Evolutionary conservation across 1,140 invertebrate species (phyloP), one percentile per base, ranked within the genome.

Genomic region (Drosophila ogumai): DNA sequence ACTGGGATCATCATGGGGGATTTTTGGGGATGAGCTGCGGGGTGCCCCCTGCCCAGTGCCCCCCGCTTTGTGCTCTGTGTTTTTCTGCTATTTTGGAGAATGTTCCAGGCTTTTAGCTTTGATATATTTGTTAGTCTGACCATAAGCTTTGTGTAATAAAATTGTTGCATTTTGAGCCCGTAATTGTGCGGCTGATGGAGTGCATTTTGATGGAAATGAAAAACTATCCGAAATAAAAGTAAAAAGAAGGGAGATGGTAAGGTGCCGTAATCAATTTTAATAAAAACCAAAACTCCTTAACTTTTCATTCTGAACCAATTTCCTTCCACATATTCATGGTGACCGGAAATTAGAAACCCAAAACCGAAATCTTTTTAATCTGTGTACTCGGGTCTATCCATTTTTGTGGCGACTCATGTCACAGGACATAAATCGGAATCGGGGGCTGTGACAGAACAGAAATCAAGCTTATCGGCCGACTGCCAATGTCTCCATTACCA

Each of bases 41-140:
- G 34, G 8, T 47, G 61, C 32, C 71, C 52, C 28, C 65, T 47
- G 61, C 32, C 71, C 52, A 22, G 60, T 46, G 46, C 19, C 54
- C 25, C 44, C 58, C 15, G 36, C 34, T 44, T 28, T 44, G 43
- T 34, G 41, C 43, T 52, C 38, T 36, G 40, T 54, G 34, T 79
- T 71, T 72, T 59, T 79, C 56, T 77, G 60, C 44, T 58, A 73
- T 82, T 82, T 69, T 73, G 58, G 60, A 13, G 32, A 61, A 32
- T 82, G 68, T 80, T 72, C 49, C 75, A 68, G 72, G 76, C 67
- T 87, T 88, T 87, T 84, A 69, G 76, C 76, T 87, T 88, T 88
- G 82, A 86, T 86, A 88, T 87, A 88, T 87, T 80, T 87, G 84
- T 84, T 84, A 77, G 73, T 67, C 64, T 71, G 75, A 80, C 84